Evolutionary conservation across 2,113 vertebrate genomes (phyloP).

Genomic region (Girardinichthys multiradiatus): DNA sequence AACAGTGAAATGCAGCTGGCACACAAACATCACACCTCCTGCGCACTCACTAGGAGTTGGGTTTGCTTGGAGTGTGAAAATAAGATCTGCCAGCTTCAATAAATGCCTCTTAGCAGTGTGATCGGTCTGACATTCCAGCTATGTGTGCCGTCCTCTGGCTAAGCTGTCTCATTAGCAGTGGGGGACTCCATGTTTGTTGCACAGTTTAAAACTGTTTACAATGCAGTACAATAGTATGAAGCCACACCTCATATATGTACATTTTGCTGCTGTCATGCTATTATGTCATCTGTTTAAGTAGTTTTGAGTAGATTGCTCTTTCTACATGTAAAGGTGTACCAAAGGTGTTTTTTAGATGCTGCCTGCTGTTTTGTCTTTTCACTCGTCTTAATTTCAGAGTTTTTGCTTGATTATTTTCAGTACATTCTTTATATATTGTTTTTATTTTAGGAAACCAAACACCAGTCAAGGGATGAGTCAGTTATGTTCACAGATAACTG

Average conservation of each 20-base stretch:
- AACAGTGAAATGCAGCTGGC: slow-evolving; percentile 83
- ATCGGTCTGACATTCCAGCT: slow-evolving; percentile 77
- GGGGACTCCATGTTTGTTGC: slow-evolving; percentile 77
- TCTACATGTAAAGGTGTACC: neutral
- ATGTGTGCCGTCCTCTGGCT: slow-evolving; percentile 76
- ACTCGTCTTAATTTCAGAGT: neutral
- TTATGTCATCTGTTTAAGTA: neutral
- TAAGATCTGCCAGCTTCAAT: slow-evolving; percentile 82
- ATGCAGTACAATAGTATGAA: slow-evolving; percentile 23
- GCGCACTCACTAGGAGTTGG: slow-evolving; percentile 75
- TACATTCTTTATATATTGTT: neutral
- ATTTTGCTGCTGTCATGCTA: neutral
- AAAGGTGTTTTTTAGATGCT: neutral
- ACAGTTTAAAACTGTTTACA: slow-evolving; percentile 76
- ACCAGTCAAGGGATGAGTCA: too few relatives aligned
- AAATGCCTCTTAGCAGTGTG: slow-evolving; percentile 79
- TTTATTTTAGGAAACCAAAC: neutral
- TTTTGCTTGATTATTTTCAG: neutral
- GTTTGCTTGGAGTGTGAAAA: slow-evolving; percentile 84
- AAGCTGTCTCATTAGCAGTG: slow-evolving; percentile 81
- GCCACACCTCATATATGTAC: neutral
- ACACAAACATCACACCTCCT: slow-evolving; percentile 59
- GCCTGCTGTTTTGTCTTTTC: neutral
- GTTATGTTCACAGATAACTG: neutral
- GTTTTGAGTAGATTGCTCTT: too few relatives aligned